These are phyloP conservation scores for Xanthorhoe designata DNA, from an alignment of 2,888 invertebrate species.

Conservation along the genomic window DNA sequence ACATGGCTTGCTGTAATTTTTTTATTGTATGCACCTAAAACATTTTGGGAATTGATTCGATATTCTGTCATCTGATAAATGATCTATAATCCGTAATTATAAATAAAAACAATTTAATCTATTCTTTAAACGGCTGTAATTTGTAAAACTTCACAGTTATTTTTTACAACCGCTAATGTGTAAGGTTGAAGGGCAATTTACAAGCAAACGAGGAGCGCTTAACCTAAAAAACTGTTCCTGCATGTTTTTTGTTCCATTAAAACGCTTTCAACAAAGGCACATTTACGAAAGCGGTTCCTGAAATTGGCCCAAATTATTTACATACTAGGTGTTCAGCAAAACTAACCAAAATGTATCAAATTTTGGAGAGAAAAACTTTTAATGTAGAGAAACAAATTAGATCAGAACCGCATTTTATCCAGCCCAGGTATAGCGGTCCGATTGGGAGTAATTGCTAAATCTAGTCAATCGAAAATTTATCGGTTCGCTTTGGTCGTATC, in stretches of 20 bases:
- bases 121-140: background rate
- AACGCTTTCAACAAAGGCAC: slow-evolving; percentile 27
- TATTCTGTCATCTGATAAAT: too few relatives aligned
- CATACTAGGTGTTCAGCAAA: slow-evolving; percentile 10
- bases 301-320: slow-evolving; percentile 20
- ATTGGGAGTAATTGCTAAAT: slow-evolving; percentile 46
- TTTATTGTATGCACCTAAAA: too few relatives aligned
- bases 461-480: slow-evolving; percentile 53
- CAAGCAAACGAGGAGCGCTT: slow-evolving; percentile 22
- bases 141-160: slow-evolving; percentile 1
- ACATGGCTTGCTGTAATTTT: too few relatives aligned
- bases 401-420: slow-evolving; percentile 20
- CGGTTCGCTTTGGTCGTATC: slow-evolving; percentile 44
- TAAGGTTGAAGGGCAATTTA: slow-evolving; percentile 24
- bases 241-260: slow-evolving; percentile 31
- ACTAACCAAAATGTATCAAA: slow-evolving; percentile 2
- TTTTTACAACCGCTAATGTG: slow-evolving; percentile 17
- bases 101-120: background rate
- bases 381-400: slow-evolving; percentile 7
- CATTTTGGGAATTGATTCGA: too few relatives aligned
- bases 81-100: too few relatives aligned
- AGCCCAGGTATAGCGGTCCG: slow-evolving; percentile 23
- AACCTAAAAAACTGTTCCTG: slow-evolving; percentile 22
- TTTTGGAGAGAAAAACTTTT: background rate
- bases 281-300: slow-evolving; percentile 25